These are phyloP conservation scores for Nomada fucata DNA, from an alignment of 2,888 invertebrate genomes.

Conservation along the genomic window DNA sequence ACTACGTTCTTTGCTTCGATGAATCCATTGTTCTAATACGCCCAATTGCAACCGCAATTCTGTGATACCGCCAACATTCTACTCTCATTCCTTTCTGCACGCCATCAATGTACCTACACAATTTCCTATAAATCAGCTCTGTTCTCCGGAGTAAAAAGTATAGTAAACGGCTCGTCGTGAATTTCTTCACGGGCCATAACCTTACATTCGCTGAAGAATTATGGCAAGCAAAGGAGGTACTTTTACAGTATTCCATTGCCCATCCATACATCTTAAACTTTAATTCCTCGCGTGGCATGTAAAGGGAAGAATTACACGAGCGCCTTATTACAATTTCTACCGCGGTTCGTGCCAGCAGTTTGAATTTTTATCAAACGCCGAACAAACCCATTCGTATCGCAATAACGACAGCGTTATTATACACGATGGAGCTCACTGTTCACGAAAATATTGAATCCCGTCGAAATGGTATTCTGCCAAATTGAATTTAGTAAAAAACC, in stretches of 20 bases:
- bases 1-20: too few species aligned
- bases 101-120: neutral
- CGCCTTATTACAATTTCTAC: constrained; percentile 21
- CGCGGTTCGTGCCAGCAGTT: neutral
- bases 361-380: too few species aligned
- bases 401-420: too few species aligned
- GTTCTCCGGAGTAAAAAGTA: neutral
- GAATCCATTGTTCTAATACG: neutral
- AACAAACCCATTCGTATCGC: too few species aligned
- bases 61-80: neutral
- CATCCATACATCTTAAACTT: neutral
- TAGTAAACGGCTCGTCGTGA: neutral
- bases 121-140: neutral
- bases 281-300: neutral
- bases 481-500: too few species aligned
- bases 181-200: neutral
- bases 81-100: neutral
- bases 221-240: neutral
- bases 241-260: constrained; percentile 2
- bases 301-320: constrained; percentile 21
- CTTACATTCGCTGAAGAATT: neutral
- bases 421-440: too few species aligned
- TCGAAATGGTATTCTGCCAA: too few species aligned
- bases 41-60: neutral
- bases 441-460: too few species aligned